Conservation (phyloP, 2,113 vertebrate genomes). For the Tenrec ecaudatus region DNA sequence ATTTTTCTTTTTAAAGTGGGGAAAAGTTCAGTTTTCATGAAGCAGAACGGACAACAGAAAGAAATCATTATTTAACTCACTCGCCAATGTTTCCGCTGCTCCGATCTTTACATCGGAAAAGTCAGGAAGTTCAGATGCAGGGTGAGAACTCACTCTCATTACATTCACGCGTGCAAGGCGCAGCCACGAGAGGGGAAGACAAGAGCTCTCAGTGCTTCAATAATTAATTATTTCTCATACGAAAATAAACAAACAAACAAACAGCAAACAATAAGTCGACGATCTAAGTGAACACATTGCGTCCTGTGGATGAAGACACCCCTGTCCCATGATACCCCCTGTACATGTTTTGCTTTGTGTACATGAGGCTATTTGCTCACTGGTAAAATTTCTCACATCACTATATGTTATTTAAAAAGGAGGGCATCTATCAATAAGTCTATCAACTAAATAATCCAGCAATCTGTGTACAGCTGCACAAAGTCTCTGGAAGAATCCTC, state of each 20-base stretch:
- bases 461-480: neutral
- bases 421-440: slow-evolving; percentile 24
- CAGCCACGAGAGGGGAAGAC: slow-evolving; percentile 61
- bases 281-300: neutral
- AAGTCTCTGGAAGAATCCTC: neutral
- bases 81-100: slow-evolving; percentile 61
- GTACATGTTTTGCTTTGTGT: neutral
- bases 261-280: slow-evolving; percentile 25
- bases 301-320: neutral
- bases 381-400: slow-evolving; percentile 25
- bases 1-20: neutral
- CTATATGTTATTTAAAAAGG: neutral
- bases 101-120: slow-evolving; percentile 78
- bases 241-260: slow-evolving; percentile 69
- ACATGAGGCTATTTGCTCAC: neutral
- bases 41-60: slow-evolving; percentile 34
- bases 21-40: slow-evolving; percentile 19
- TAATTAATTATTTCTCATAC: slow-evolving; percentile 55
- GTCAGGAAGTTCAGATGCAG: slow-evolving; percentile 61
- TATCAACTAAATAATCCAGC: neutral
- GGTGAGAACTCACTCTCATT: slow-evolving; percentile 58
- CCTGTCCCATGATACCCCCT: neutral
- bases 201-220: slow-evolving; percentile 52
- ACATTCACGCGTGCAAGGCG: slow-evolving; percentile 54
- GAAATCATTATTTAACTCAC: slow-evolving; percentile 63